Evolutionary conservation across 2,888 invertebrate genomes (phyloP).

Genomic region (Rhorus exstirpatorius): DNA sequence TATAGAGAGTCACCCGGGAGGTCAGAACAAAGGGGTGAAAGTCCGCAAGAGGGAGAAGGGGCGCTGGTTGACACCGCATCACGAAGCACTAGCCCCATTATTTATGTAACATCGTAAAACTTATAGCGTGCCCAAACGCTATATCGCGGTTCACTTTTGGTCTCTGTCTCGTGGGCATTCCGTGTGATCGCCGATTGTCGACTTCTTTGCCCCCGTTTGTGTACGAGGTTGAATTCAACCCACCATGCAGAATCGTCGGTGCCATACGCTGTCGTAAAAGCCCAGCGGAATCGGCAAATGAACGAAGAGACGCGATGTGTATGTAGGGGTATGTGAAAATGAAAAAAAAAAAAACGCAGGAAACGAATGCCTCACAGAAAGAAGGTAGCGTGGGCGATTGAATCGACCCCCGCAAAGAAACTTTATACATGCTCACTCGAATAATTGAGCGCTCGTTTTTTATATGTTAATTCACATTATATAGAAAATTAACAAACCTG

Average conservation of each 20-base stretch:
- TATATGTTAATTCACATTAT: conserved; percentile 35
- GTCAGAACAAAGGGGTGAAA: conserved; percentile 55
- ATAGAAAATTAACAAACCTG: conserved; percentile 31
- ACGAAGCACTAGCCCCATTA: conserved; percentile 84
- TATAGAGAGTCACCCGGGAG: conserved; percentile 19
- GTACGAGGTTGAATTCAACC: conserved; percentile 35
- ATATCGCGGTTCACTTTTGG: conserved; percentile 70
- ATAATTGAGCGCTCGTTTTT: conserved; percentile 43
- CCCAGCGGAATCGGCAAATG: conserved; percentile 56
- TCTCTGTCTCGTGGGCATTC: conserved; percentile 63
- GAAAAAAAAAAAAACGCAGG: conserved; percentile 9
- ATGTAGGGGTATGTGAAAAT: conserved; percentile 6
- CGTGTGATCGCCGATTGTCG: conserved; percentile 71
- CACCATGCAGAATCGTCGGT: conserved; percentile 52
- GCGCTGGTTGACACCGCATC: conserved; percentile 82
- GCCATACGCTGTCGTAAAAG: conserved; percentile 66
- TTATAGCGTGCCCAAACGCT: conserved; percentile 83
- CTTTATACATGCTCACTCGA: conserved; percentile 29
- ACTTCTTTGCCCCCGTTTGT: conserved; percentile 51
- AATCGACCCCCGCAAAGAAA: conserved; percentile 4
- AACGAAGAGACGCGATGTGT: conserved; percentile 17
- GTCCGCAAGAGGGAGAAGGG: conserved; percentile 64
- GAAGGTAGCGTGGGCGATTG: conserved; percentile 12
- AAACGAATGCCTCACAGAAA: conserved; percentile 31
- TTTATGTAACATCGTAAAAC: conserved; percentile 85